Evolutionary conservation across 1,140 invertebrate species (phyloP).

Genomic region (Monochamus saltuarius): DNA sequence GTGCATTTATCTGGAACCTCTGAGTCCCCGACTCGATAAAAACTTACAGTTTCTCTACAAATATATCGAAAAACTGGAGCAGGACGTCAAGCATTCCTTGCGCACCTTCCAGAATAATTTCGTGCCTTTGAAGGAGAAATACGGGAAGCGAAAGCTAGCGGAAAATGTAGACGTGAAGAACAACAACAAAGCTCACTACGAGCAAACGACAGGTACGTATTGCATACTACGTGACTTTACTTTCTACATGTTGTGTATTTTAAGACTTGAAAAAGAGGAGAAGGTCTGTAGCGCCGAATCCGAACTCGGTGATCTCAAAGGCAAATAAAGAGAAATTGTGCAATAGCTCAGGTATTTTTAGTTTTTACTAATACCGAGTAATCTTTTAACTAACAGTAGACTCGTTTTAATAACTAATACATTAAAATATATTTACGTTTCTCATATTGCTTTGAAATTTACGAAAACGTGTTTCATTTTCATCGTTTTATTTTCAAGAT

Average conservation of each 20-base stretch:
- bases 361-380: background rate
- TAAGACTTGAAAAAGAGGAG: conserved; percentile 17
- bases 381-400: background rate
- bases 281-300: background rate
- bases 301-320: conserved; percentile 1
- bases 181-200: conserved; percentile 14
- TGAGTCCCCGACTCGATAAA: background rate
- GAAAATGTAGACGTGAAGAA: conserved; percentile 16
- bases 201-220: conserved; percentile 5
- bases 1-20: conserved; percentile 12
- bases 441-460: background rate
- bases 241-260: conserved; percentile 13
- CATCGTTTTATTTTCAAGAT: conserved; percentile 31
- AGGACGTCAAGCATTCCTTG: background rate
- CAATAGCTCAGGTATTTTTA: conserved; percentile 15
- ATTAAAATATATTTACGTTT: background rate
- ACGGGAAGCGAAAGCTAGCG: conserved; percentile 7
- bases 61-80: conserved; percentile 1
- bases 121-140: background rate
- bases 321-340: conserved; percentile 11
- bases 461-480: background rate
- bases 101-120: background rate
- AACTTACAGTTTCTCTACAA: conserved; percentile 6
- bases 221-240: background rate
- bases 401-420: background rate